phyloP scores from a whole-genome alignment of 2,797 vertebrate species.

The Phyllotis vaccarum region DNA sequence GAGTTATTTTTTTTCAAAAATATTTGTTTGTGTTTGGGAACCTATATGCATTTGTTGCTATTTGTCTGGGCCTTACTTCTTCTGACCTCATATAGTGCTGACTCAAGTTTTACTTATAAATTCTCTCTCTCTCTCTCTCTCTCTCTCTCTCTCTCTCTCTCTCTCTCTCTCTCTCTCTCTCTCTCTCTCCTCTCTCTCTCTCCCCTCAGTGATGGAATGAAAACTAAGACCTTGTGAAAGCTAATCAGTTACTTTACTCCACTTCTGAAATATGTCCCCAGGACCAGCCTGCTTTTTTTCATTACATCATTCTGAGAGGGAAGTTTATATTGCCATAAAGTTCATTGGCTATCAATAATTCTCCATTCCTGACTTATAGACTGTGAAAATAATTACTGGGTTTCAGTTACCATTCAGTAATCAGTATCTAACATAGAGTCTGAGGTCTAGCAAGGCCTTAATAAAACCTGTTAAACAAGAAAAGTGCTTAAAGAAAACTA shows the following conservation, averaged over 20 bases:
- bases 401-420: not conserved
- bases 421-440: not conserved
- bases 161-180: not conserved
- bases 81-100: not conserved
- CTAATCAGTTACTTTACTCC: not conserved
- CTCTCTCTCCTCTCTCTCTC: not conserved
- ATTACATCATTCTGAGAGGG: not conserved
- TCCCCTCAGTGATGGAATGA: not conserved
- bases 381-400: not conserved
- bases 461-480: constrained; percentile 4
- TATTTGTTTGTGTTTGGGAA: not conserved
- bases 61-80: not conserved
- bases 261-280: not conserved
- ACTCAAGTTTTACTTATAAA: not conserved
- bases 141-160: not conserved
- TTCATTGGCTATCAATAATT: not conserved
- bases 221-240: not conserved
- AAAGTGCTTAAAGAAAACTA: not conserved
- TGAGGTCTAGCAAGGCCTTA: not conserved
- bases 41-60: not conserved
- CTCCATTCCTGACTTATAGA: not conserved
- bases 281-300: not conserved
- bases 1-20: not conserved
- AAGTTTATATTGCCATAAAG: not conserved
- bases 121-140: not conserved